A percentile compares a stretch with the other conserved stretches of the same genome.
These are phyloP conservation scores for Microchirus variegatus DNA, from an alignment of 2,797 vertebrate genomes.

Conservation along the genomic window DNA sequence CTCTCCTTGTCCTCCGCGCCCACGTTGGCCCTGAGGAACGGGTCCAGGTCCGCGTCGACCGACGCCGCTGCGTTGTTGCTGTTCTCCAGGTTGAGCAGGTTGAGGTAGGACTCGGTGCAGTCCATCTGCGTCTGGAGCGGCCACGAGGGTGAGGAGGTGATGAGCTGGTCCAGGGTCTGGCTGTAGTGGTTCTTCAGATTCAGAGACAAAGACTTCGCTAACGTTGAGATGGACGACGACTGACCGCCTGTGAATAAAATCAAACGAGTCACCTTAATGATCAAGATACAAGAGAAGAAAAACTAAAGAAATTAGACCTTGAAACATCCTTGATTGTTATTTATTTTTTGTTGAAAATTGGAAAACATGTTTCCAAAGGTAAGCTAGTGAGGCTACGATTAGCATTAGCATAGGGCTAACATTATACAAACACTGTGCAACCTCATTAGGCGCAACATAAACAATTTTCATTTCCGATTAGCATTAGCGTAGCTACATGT, in stretches of 20 bases:
- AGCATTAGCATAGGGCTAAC: no score
- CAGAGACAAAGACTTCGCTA: constrained; percentile 80
- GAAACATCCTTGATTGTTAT: no score
- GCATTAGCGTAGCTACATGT: no score
- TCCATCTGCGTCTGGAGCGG: constrained; percentile 60
- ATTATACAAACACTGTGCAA: no score
- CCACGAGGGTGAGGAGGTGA: constrained; percentile 83
- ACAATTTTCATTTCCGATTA: no score
- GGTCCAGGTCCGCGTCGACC: constrained; percentile 32
- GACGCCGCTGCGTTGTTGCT: constrained; percentile 28
- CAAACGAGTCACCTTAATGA: constrained; percentile 2
- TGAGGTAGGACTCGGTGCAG: constrained; percentile 84
- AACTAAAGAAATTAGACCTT: background rate
- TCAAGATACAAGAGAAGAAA: background rate
- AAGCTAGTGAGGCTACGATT: no score
- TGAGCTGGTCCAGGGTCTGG: constrained; percentile 78
- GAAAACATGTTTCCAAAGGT: no score
- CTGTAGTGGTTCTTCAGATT: constrained; percentile 88
- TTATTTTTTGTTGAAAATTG: no score
- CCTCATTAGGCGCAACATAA: no score
- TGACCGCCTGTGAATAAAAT: constrained; percentile 67
- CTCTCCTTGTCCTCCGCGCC: constrained; percentile 66
- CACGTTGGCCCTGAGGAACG: constrained; percentile 66
- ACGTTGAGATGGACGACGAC: constrained; percentile 70
- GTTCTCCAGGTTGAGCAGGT: constrained; percentile 82